These are phyloP conservation scores for Andricus quercusramuli DNA, from an alignment of 2,888 invertebrate genomes.

Conservation along the genomic window DNA sequence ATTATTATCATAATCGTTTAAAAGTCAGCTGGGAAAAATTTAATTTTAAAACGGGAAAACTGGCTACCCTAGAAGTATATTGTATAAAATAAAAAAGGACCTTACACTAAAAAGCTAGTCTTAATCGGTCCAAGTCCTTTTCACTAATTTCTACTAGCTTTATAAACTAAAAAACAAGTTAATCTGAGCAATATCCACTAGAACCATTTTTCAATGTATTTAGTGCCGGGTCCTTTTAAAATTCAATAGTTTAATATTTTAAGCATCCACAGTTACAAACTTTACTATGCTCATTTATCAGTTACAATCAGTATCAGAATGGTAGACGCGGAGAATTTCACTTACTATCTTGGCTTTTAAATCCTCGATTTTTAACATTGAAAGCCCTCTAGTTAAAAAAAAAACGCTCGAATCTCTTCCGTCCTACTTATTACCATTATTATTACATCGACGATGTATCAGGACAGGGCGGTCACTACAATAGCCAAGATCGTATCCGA, in stretches of 20 bases:
- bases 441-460: slow-evolving; percentile 40
- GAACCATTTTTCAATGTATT: too few species aligned
- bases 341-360: not conserved
- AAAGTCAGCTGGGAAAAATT: too few species aligned
- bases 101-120: too few species aligned
- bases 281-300: not conserved
- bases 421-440: slow-evolving; percentile 34
- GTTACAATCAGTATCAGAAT: not conserved
- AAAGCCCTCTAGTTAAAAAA: not conserved
- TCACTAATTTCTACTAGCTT: too few species aligned
- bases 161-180: too few species aligned
- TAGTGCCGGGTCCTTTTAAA: too few species aligned
- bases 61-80: too few species aligned
- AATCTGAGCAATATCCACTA: too few species aligned
- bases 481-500: slow-evolving; percentile 53
- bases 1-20: too few species aligned
- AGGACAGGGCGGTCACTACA: slow-evolving; percentile 51
- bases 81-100: too few species aligned
- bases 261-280: not conserved
- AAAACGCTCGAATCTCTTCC: not conserved
- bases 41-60: too few species aligned
- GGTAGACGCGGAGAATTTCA: not conserved
- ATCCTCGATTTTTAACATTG: not conserved
- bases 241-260: not conserved
- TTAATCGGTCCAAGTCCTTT: too few species aligned